Base-by-base conservation (phyloP, 2,113 vertebrate genomes). In the Nibea albiflora region DNA sequence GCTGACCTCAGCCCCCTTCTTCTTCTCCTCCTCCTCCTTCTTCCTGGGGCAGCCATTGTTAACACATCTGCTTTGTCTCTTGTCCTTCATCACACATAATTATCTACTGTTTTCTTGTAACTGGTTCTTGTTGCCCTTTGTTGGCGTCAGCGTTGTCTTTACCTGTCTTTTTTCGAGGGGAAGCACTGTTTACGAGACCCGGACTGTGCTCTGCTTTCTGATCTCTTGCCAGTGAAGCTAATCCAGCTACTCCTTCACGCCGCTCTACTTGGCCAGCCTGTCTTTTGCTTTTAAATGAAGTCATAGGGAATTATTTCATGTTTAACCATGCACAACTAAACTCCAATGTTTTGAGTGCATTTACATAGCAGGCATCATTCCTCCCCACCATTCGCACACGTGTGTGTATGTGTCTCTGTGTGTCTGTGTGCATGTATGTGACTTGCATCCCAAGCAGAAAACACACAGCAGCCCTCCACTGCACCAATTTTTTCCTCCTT, bases 1-100 rank as follows among this genome's bases (percentile, higher is more conserved):
- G 81, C 80, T 94, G 93, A 94, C 93, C 94, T 92, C 91, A 91
- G 88, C 87, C 85, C 81, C 79, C 83, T 81, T 89, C 80, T 87
- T 76, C 62, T 84, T 66, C 78, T 85, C 68, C 78, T 85, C 76
- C 62, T 84, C 58, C 76, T 83, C 58, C 76, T 81, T 61, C 78
- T 84, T 89, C 73, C 87, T 84, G 75, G 76, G 82, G 91, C 84
- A 88, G 90, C 70, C 83, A 86, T 88, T 93, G 88, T 93, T 89
- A 91, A 88, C 86, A 83, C 57, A 81, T 76, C 87, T 79, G 39
- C 56, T 89, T 67, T 67, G 58, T 88, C 81, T 61, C 80, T 85
- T 65, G 77, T 80, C 81, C 79, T 84, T 89, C 84, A 85, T 92
- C 83, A 75, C 63, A 73, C 47, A 84, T 77, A 74, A 85, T 90